Evolutionary conservation across 2,113 vertebrate species (phyloP), one percentile per base, ranked within the genome.

Genomic region (Nerophis lumbriciformis): DNA sequence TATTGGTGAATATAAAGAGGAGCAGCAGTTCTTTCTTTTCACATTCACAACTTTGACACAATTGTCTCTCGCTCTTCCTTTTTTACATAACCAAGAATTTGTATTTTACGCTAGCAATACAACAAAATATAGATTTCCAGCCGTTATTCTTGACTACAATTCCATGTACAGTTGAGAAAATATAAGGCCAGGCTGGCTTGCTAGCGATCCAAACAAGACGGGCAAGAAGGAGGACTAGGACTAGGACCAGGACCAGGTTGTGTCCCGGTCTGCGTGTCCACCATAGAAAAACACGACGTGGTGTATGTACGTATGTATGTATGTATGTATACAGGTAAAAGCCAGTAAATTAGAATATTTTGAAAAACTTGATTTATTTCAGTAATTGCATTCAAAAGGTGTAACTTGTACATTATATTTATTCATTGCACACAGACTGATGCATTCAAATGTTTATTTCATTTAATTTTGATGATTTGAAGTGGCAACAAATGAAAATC

Each of bases 111-210:
- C 94, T 94, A 96, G 93, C 94, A 95, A 98, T 99, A 98, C 94
- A 97, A 97, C 94, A 99, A 98, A 98, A 98, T 98, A 98, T 93
- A 98, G 96, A 96, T 92, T 96, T 94, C 90, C 48, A 91, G 93
- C 93, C 92, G 90, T 96, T 93, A 92, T 90, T 93, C 91, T 94
- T 90, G 90, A 94, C 92, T 95, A 97, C 89, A 94, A 92, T 93
- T 95, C 91, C 92, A 92, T 95, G 92, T 96, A 96, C 94, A 97
- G 90, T 93, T 94, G 93, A 94, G 93, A 94, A 95, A 95, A 97
- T 92, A 93, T 99, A 98, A 99, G 97, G 97, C 96, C 95, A 93
- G 95, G 95, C 91, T 97, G 94, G 93, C 95, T 97, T 96, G 94
- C 94, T 97, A 96, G 94, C 92, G 93, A 93, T 93, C 93, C 93